Conservation (phyloP, 1,140 invertebrate genomes). For the Dysdera silvatica region DNA sequence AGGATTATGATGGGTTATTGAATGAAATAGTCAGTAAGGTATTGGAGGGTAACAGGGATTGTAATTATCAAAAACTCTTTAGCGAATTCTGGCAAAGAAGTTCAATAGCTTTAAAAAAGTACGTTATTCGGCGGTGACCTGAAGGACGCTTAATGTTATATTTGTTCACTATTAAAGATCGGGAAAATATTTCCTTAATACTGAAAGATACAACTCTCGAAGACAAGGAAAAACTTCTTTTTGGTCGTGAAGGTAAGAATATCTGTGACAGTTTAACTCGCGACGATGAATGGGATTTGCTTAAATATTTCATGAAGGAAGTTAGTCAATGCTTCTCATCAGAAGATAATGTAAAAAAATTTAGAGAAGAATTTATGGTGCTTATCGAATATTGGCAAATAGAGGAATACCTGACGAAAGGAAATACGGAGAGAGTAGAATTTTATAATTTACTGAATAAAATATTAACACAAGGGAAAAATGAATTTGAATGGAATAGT, state of each 20-base stretch:
- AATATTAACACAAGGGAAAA: not conserved
- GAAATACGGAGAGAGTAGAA: not conserved
- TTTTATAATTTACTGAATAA: conserved; percentile 9
- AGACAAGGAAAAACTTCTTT: conserved; percentile 13
- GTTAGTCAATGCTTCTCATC: conserved; percentile 14
- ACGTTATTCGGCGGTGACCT: conserved; percentile 10
- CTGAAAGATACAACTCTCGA: conserved; percentile 4
- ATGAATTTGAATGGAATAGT: conserved; percentile 7
- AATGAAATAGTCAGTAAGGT: not conserved
- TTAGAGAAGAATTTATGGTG: conserved; percentile 11
- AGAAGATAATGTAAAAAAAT: not conserved
- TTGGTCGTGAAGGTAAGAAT: not conserved
- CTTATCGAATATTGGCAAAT: not conserved
- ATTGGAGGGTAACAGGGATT: conserved; percentile 8
- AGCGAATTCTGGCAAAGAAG: conserved; percentile 18
- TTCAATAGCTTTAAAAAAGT: not conserved
- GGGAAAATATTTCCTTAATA: conserved; percentile 3
- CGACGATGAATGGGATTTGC: conserved; percentile 1
- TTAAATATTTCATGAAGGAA: conserved; percentile 4
- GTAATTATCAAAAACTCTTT: conserved; percentile 21
- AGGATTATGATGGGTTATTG: conserved; percentile 2
- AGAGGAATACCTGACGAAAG: not conserved
- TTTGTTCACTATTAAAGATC: conserved; percentile 1
- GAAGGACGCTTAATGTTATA: not conserved
- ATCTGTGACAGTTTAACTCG: conserved; percentile 7